Conservation (phyloP, 92 coral and sea anemone species). For the Palythoa caribaeorum region DNA sequence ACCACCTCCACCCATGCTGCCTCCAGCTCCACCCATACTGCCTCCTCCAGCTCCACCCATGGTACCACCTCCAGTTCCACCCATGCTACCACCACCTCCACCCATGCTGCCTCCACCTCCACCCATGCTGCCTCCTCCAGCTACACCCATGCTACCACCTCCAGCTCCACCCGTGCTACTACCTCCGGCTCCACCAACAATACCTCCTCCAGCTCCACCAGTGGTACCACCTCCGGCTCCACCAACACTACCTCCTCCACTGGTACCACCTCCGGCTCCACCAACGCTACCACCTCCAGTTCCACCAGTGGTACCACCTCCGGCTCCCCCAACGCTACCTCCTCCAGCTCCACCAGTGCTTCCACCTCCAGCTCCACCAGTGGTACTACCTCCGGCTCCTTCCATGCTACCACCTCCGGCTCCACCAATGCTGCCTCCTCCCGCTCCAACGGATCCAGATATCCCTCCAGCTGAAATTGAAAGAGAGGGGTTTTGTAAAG, state of each 20-base stretch:
- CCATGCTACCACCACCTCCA: constrained; percentile 17
- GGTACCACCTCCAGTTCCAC: constrained; percentile 26
- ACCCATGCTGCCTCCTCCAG: constrained; percentile 21
- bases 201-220: neutral
- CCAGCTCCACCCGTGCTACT: constrained; percentile 19
- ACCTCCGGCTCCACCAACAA: constrained; percentile 15
- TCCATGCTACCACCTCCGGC: constrained; percentile 4
- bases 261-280: constrained; percentile 37
- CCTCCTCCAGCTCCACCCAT: constrained; percentile 12
- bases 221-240: constrained; percentile 21
- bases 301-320: constrained; percentile 28
- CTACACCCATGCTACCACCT: neutral
- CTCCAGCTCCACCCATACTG: constrained; percentile 40
- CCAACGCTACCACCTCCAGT: neutral
- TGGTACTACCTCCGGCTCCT: constrained; percentile 24
- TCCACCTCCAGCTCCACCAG: constrained; percentile 38
- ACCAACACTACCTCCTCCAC: constrained; percentile 18
- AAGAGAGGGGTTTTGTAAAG: neutral
- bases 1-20: constrained; percentile 9
- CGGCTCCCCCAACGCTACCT: constrained; percentile 31
- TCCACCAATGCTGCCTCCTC: constrained; percentile 27
- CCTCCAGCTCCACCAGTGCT: constrained; percentile 1
- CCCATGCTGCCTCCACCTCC: neutral
- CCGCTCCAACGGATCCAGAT: constrained; percentile 23
- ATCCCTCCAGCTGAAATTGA: constrained; percentile 23